phyloP scores from a whole-genome alignment of 2,113 vertebrate species.

The Tupaia tana region DNA sequence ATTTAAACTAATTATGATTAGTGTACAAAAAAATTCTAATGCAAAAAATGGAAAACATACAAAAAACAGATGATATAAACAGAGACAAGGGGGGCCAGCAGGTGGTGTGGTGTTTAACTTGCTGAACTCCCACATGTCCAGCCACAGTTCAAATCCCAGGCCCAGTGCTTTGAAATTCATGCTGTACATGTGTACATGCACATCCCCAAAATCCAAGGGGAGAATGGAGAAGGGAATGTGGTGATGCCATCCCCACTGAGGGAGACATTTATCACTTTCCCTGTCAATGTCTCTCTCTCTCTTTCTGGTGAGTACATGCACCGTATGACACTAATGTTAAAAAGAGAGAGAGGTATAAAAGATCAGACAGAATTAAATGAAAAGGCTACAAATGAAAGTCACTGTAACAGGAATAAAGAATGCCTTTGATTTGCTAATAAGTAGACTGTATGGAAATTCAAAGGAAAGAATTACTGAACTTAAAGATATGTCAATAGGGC shows the following conservation, averaged over 20 bases:
- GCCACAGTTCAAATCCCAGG: too few species aligned
- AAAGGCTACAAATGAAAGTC: neutral
- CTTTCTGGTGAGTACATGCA: too few species aligned
- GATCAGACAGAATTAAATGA: neutral
- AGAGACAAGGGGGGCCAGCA: neutral
- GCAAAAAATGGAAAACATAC: neutral
- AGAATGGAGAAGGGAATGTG: too few species aligned
- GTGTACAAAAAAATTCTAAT: neutral
- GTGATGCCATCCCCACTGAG: too few species aligned
- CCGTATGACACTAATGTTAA: too few species aligned
- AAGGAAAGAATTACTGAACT: neutral
- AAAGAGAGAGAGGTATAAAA: neutral
- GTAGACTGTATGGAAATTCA: neutral
- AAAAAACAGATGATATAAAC: neutral
- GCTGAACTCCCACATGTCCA: too few species aligned
- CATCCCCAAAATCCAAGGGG: too few species aligned
- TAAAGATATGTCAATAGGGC: neutral
- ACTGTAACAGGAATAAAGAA: neutral
- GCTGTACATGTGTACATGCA: too few species aligned
- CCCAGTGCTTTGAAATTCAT: too few species aligned
- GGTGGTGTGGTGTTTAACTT: too few species aligned
- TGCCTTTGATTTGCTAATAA: neutral
- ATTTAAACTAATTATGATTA: neutral
- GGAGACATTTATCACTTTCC: too few species aligned
- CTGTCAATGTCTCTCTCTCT: too few species aligned